A percentile compares a stretch with the other conserved stretches of the same genome.
Evolutionary conservation across 2,797 vertebrate species (phyloP).

Genomic region (Acridotheres tristis): DNA sequence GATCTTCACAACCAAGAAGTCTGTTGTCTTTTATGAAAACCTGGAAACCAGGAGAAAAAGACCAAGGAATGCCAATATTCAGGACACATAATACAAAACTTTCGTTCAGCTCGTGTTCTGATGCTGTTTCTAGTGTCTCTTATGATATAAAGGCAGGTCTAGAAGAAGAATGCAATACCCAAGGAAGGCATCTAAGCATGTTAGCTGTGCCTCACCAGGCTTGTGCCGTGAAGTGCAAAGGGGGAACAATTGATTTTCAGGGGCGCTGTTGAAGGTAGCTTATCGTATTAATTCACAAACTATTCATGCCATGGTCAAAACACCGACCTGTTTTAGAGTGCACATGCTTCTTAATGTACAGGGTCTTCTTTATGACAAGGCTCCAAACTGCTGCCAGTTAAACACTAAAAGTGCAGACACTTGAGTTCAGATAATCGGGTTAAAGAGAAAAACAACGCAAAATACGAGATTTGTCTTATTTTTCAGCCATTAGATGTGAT

Average conservation of each 20-base stretch:
- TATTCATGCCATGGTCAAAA: neutral
- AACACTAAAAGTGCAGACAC: neutral
- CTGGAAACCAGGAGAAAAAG: neutral
- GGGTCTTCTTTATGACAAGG: neutral
- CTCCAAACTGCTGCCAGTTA: neutral
- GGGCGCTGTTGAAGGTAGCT: neutral
- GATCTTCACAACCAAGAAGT: neutral
- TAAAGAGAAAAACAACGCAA: neutral
- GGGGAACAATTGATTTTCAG: neutral
- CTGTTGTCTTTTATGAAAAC: slow-evolving; percentile 17
- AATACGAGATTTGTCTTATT: neutral
- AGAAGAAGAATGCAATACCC: neutral
- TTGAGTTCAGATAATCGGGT: neutral
- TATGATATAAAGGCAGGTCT: neutral
- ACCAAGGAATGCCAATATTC: neutral
- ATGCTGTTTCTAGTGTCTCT: neutral
- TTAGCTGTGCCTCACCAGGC: neutral
- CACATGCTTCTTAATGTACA: neutral
- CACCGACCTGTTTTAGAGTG: fast-evolving
- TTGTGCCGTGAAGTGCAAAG: neutral
- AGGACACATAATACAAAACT: neutral
- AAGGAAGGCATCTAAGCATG: neutral
- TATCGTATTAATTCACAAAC: neutral
- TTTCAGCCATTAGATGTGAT: neutral
- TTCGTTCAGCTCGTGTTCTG: neutral